A percentile compares a stretch with the other conserved stretches of the same genome.
These are phyloP conservation scores for Eupsilia transversa DNA, from an alignment of 2,888 invertebrate species.

Conservation along the genomic window DNA sequence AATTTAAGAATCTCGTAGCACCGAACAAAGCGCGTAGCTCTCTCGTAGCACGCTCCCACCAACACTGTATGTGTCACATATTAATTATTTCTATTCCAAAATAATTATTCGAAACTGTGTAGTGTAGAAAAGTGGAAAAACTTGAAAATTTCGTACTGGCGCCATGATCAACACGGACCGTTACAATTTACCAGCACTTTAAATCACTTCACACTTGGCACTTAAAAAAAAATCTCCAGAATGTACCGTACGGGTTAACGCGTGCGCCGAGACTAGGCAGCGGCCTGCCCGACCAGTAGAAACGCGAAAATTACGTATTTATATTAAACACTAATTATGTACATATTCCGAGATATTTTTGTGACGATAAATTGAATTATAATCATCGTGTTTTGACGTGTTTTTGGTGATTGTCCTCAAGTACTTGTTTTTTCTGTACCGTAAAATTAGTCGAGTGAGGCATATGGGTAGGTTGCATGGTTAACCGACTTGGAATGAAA, in stretches of 20 bases:
- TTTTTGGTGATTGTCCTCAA: conserved; percentile 38
- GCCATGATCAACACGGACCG: conserved; percentile 86
- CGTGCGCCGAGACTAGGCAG: conserved; percentile 80
- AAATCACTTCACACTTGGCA: conserved; percentile 84
- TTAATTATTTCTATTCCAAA: conserved; percentile 48
- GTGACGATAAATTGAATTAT: conserved; percentile 72
- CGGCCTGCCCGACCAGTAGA: conserved; percentile 61
- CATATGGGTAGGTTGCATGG: conserved; percentile 35
- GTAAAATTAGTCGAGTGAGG: conserved; percentile 38
- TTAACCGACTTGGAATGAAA: conserved; percentile 40
- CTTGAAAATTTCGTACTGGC: conserved; percentile 78
- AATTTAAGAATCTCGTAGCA: conserved; percentile 66
- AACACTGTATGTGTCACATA: conserved; percentile 65
- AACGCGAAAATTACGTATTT: conserved; percentile 80
- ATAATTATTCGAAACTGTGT: conserved; percentile 61
- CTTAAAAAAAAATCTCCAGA: conserved; percentile 77
- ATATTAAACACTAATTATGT: conserved; percentile 85
- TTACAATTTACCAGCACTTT: conserved; percentile 79
- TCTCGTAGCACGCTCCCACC: conserved; percentile 75
- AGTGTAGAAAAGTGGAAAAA: conserved; percentile 73
- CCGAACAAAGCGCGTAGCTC: conserved; percentile 59
- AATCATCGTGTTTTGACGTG: conserved; percentile 67
- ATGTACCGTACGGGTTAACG: conserved; percentile 80
- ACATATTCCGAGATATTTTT: conserved; percentile 77
- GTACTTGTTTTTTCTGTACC: conserved; percentile 23